Evolutionary conservation across 2,113 vertebrate species (phyloP).

Genomic region (Oxygymnocypris stewartii): DNA sequence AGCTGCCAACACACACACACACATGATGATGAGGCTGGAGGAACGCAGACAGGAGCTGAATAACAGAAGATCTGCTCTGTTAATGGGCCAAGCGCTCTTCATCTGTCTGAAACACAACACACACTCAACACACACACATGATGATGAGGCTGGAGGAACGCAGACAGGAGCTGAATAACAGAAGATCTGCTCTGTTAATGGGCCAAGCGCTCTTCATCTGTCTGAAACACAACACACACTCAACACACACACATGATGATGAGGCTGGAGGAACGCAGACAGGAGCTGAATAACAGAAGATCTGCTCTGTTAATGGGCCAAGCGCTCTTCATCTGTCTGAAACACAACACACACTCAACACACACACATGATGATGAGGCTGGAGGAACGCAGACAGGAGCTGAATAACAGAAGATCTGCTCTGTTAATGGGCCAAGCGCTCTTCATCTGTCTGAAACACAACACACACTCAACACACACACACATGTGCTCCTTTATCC

Average conservation of each 20-base stretch:
- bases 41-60: neutral
- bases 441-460: neutral
- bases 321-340: neutral
- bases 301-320: constrained; percentile 4
- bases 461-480: neutral
- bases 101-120: neutral
- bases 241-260: constrained; percentile 29
- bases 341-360: too few relatives aligned
- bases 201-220: neutral
- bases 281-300: constrained; percentile 18
- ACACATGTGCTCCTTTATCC: neutral
- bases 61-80: constrained; percentile 18
- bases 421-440: constrained; percentile 4
- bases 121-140: constrained; percentile 33
- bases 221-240: neutral
- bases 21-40: constrained; percentile 18
- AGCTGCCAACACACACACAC: constrained; percentile 32
- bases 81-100: constrained; percentile 2
- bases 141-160: constrained; percentile 3
- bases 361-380: constrained; percentile 25
- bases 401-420: constrained; percentile 9
- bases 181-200: constrained; percentile 3
- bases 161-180: constrained; percentile 24
- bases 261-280: constrained; percentile 2
- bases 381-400: constrained; percentile 2